Evolutionary conservation across 2,797 vertebrate species (phyloP).

Genomic region (Aeoliscus strigatus): DNA sequence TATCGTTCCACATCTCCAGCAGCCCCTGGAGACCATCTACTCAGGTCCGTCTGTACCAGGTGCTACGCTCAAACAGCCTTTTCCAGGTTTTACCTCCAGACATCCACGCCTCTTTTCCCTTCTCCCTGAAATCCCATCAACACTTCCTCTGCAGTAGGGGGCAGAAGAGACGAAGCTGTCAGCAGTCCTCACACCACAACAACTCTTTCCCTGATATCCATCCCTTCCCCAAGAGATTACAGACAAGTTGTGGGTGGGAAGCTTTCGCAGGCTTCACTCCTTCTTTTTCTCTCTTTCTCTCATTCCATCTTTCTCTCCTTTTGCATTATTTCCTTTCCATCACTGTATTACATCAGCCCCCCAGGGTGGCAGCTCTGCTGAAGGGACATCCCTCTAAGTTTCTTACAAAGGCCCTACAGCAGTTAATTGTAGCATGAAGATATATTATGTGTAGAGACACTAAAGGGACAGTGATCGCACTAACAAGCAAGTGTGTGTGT

Average conservation of each 20-base stretch:
- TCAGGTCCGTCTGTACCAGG: too few relatives aligned
- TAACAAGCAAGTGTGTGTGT: conserved; percentile 46
- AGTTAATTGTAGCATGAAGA: conserved; percentile 55
- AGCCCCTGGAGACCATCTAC: too few relatives aligned
- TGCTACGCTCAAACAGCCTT: too few relatives aligned
- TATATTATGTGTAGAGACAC: conserved; percentile 41
- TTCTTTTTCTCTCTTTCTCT: conserved; percentile 13
- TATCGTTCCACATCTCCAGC: too few relatives aligned
- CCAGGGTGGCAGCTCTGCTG: conserved; percentile 36
- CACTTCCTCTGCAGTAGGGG: conserved; percentile 69
- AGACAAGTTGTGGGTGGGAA: conserved; percentile 59
- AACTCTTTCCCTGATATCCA: conserved; percentile 46
- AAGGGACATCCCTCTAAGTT: conserved; percentile 51
- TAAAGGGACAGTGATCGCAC: conserved; percentile 51
- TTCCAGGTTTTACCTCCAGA: conserved; percentile 6
- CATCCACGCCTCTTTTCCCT: conserved; percentile 10
- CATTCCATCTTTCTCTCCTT: conserved; percentile 34
- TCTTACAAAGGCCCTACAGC: conserved; percentile 45
- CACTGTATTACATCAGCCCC: conserved; percentile 40
- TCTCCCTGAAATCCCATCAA: conserved; percentile 46
- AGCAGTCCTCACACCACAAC: conserved; percentile 53
- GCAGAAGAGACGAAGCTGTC: conserved; percentile 70
- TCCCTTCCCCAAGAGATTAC: conserved; percentile 50
- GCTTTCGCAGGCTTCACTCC: conserved; percentile 40
- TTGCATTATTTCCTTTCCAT: too few relatives aligned